Evolutionary conservation across 2,888 invertebrate species (phyloP).

Genomic region (Hipparchia semele): DNA sequence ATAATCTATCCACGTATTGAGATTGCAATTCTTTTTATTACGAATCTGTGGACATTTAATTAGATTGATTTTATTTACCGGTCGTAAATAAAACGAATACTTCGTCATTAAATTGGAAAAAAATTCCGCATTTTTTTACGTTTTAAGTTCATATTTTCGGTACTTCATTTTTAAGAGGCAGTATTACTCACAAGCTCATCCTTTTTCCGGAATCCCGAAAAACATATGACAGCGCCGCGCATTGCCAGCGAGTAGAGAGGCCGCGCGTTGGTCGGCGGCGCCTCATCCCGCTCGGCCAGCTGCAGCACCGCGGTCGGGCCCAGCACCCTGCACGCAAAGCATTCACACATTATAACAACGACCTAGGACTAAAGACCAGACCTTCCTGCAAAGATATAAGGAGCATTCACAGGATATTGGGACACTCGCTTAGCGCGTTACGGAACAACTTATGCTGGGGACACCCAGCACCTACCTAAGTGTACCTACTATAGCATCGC

Average conservation of each 20-base stretch:
- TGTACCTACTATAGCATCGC: background rate
- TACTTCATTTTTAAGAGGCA: background rate
- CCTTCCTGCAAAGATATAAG: too few species aligned
- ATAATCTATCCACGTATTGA: too few species aligned
- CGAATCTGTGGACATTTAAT: too few species aligned
- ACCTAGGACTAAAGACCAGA: background rate
- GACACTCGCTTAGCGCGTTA: too few species aligned
- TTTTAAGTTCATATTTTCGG: too few species aligned
- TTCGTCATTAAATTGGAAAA: too few species aligned
- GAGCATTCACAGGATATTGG: too few species aligned
- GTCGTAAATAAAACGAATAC: too few species aligned
- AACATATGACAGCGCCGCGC: constrained; percentile 94
- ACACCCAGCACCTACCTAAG: background rate
- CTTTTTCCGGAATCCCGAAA: constrained; percentile 95
- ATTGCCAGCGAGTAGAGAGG: constrained; percentile 95
- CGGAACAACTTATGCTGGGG: too few species aligned
- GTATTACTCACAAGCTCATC: constrained; percentile 90
- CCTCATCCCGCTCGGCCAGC: constrained; percentile 87
- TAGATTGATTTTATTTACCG: too few species aligned
- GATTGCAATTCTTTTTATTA: too few species aligned
- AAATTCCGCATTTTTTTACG: too few species aligned
- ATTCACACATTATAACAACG: background rate
- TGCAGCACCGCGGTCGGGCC: constrained; percentile 92
- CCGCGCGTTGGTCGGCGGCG: constrained; percentile 88
- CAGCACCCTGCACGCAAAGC: constrained; percentile 83